A percentile compares a stretch with the other conserved stretches of the same genome.
Evolutionary conservation across 2,797 vertebrate genomes (phyloP).

Genomic region (Dromococcyx pavoninus): DNA sequence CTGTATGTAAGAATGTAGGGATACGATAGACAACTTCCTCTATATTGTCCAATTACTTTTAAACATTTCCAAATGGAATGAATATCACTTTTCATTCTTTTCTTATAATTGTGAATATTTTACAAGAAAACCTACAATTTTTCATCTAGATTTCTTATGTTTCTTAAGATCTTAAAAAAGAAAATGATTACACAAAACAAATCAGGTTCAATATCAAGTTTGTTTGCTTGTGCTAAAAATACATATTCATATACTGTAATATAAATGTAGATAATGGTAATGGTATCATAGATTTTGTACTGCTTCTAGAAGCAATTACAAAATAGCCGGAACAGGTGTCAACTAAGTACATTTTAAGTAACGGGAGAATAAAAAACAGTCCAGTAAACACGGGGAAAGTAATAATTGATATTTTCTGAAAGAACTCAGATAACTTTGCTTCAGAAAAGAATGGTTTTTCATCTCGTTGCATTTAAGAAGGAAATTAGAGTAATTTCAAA

Average conservation of each 20-base stretch:
- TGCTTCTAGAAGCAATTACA: neutral
- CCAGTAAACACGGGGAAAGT: neutral
- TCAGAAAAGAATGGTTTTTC: neutral
- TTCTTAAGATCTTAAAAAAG: neutral
- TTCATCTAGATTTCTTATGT: neutral
- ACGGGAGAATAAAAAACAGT: neutral
- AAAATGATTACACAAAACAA: neutral
- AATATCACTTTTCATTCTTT: neutral
- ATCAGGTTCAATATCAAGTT: neutral
- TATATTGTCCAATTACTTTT: neutral
- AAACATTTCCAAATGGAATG: neutral
- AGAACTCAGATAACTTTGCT: neutral
- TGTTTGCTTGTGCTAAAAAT: neutral
- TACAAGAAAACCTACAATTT: neutral
- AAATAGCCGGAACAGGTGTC: neutral
- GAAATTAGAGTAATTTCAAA: neutral
- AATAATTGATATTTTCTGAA: neutral
- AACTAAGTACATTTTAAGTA: neutral
- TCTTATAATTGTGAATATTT: neutral
- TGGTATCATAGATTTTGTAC: neutral
- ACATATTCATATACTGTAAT: neutral
- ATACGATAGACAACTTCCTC: neutral
- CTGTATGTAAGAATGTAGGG: neutral
- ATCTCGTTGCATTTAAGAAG: neutral
- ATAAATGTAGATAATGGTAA: neutral